A percentile compares a stretch with the other conserved stretches of the same genome.
phyloP scores from a whole-genome alignment of 2,888 invertebrate genomes.

The Pharmacophagus antenor region DNA sequence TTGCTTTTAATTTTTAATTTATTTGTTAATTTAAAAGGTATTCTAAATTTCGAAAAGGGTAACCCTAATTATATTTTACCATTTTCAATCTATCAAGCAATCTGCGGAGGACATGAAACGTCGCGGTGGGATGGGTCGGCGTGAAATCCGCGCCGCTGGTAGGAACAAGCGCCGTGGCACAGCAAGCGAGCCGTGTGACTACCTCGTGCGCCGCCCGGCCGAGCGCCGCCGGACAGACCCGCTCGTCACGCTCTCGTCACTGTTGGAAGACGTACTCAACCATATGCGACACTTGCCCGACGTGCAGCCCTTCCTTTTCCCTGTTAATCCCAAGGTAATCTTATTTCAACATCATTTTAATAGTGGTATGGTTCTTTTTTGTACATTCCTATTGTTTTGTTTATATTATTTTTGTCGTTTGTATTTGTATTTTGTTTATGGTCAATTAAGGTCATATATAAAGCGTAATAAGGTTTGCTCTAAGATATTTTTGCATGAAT shows the following conservation, averaged over 20 bases:
- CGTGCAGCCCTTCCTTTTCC: constrained; percentile 95
- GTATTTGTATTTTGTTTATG: too few relatives aligned
- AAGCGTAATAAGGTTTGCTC: too few relatives aligned
- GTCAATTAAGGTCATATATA: too few relatives aligned
- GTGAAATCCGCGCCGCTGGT: constrained; percentile 69
- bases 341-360: not conserved
- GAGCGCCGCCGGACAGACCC: constrained; percentile 97
- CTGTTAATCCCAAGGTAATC: constrained; percentile 93
- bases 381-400: not conserved
- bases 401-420: too few relatives aligned
- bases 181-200: constrained; percentile 84
- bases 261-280: constrained; percentile 94
- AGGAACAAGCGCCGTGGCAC: constrained; percentile 59
- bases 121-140: constrained; percentile 88
- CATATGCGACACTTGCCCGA: constrained; percentile 96
- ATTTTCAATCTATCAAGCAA: constrained; percentile 67
- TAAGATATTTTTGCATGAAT: not conserved
- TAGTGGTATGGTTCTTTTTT: not conserved
- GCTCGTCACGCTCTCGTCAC: constrained; percentile 94
- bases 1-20: too few relatives aligned
- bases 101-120: constrained; percentile 93
- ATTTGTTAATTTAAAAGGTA: too few relatives aligned
- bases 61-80: too few relatives aligned
- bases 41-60: too few relatives aligned
- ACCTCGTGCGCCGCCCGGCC: constrained; percentile 85